phyloP scores from a whole-genome alignment of 2,113 vertebrate genomes.

The Amphiprion ocellaris region DNA sequence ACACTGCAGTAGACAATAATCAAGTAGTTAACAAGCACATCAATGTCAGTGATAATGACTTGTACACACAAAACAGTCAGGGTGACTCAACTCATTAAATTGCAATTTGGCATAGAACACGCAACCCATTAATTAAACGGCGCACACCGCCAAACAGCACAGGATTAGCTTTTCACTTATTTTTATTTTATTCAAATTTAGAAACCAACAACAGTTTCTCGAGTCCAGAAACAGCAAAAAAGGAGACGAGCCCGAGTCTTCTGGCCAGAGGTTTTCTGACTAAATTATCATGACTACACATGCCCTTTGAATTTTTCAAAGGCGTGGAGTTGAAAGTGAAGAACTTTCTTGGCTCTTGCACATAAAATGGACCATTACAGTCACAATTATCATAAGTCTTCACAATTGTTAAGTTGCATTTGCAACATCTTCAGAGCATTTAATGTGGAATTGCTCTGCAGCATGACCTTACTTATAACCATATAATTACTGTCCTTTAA shows the following conservation, averaged over 20 bases:
- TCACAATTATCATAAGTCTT: constrained; percentile 14
- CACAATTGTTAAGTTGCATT: constrained; percentile 24
- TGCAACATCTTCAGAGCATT: constrained; percentile 19
- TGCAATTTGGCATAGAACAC: constrained; percentile 46
- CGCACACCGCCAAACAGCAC: constrained; percentile 23
- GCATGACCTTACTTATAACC: neutral
- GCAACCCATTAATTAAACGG: constrained; percentile 53
- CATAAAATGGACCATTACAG: constrained; percentile 38
- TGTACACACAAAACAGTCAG: constrained; percentile 56
- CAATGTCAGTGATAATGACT: constrained; percentile 67
- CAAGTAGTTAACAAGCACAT: constrained; percentile 61
- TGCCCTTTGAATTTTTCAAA: constrained; percentile 24
- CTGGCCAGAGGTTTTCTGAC: constrained; percentile 6
- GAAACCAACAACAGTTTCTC: neutral
- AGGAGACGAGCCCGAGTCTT: neutral
- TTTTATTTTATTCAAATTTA: constrained; percentile 39
- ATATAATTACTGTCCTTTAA: constrained; percentile 1
- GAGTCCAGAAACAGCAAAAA: constrained; percentile 6
- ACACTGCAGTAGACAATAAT: constrained; percentile 18
- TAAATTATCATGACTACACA: constrained; percentile 24
- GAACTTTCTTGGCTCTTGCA: constrained; percentile 4
- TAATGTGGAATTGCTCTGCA: constrained; percentile 15
- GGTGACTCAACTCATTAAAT: constrained; percentile 70
- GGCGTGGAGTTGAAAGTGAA: constrained; percentile 1
- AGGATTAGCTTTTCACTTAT: constrained; percentile 46